Percentiles rank a stretch among this genome's conserved stretches.
phyloP scores from a whole-genome alignment of 2,797 vertebrate genomes.

The Danio aesculapii region DNA sequence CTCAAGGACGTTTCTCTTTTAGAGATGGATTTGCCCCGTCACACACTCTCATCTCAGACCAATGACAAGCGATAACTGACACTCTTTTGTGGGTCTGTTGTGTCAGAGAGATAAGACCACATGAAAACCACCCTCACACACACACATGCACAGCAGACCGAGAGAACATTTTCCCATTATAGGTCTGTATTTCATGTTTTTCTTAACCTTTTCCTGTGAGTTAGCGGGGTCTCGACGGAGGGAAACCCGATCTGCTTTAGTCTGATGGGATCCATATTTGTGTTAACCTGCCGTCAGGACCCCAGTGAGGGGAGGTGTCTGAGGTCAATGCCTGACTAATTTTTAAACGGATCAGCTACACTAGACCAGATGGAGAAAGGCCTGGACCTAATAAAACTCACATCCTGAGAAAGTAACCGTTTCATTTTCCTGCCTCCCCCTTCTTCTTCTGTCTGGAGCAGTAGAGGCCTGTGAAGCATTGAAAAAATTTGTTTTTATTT shows the following conservation, averaged over 20 bases:
- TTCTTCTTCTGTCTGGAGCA: constrained; percentile 1
- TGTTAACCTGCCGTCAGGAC: constrained; percentile 70
- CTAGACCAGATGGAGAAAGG: constrained; percentile 73
- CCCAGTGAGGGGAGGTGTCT: constrained; percentile 68
- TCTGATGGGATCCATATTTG: constrained; percentile 69
- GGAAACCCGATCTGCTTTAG: constrained; percentile 62
- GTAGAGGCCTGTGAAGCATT: background rate
- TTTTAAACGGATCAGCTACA: constrained; percentile 77
- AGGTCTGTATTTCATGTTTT: constrained; percentile 39
- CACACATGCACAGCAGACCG: constrained; percentile 16
- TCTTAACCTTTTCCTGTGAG: constrained; percentile 52
- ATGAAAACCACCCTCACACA: constrained; percentile 29
- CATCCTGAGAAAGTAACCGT: constrained; percentile 74
- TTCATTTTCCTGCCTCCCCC: constrained; percentile 54
- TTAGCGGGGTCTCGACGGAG: constrained; percentile 47
- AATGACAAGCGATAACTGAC: constrained; percentile 42
- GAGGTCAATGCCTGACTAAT: constrained; percentile 77
- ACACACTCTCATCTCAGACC: constrained; percentile 40
- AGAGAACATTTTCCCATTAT: constrained; percentile 24
- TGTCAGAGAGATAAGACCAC: constrained; percentile 42
- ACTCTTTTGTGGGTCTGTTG: constrained; percentile 43
- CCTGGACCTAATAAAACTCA: constrained; percentile 77
- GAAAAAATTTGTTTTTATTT: background rate
- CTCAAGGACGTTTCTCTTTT: constrained; percentile 47
- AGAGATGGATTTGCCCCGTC: constrained; percentile 45